phyloP scores from a whole-genome alignment of 2,888 invertebrate genomes.

The Cistogaster globosa region DNA sequence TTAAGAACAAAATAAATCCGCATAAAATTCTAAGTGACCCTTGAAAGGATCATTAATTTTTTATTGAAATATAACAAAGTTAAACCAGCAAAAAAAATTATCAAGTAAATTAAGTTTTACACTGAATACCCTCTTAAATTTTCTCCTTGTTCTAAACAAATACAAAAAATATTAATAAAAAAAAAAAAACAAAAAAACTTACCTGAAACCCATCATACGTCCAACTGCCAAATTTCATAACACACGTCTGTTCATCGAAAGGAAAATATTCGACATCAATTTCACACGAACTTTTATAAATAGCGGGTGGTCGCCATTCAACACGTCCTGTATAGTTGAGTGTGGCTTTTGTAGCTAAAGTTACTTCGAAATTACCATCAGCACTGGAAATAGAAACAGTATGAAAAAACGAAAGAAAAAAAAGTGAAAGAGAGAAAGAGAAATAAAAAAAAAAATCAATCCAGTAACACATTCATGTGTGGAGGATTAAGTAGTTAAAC shows the following conservation, averaged over 20 bases:
- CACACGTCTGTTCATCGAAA: slow-evolving; percentile 93
- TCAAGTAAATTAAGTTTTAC: slow-evolving; percentile 15
- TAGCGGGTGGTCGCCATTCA: slow-evolving; percentile 96
- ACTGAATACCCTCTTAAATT: no score
- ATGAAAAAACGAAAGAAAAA: slow-evolving; percentile 38
- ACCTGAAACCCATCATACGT: slow-evolving; percentile 93
- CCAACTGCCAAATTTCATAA: slow-evolving; percentile 93
- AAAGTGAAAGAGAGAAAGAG: slow-evolving; percentile 69
- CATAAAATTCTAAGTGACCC: background rate
- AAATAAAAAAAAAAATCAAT: slow-evolving; percentile 30
- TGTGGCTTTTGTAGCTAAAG: slow-evolving; percentile 91
- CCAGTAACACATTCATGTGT: background rate
- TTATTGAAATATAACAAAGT: slow-evolving; percentile 47
- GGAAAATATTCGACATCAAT: slow-evolving; percentile 94
- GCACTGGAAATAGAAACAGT: slow-evolving; percentile 84
- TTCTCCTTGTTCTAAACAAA: background rate
- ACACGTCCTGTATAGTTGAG: slow-evolving; percentile 91
- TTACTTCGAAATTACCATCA: slow-evolving; percentile 93
- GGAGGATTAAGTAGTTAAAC: background rate
- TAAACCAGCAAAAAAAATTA: slow-evolving; percentile 9
- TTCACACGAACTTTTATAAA: slow-evolving; percentile 94
- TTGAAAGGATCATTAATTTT: slow-evolving; percentile 41
- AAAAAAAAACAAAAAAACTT: slow-evolving; percentile 71
- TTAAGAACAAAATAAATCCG: no score
- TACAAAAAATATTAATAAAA: background rate